Percentiles rank a stretch among this genome's conserved stretches.
Evolutionary conservation across 1,140 invertebrate genomes (phyloP).

Genomic region (Caerostris extrusa): DNA sequence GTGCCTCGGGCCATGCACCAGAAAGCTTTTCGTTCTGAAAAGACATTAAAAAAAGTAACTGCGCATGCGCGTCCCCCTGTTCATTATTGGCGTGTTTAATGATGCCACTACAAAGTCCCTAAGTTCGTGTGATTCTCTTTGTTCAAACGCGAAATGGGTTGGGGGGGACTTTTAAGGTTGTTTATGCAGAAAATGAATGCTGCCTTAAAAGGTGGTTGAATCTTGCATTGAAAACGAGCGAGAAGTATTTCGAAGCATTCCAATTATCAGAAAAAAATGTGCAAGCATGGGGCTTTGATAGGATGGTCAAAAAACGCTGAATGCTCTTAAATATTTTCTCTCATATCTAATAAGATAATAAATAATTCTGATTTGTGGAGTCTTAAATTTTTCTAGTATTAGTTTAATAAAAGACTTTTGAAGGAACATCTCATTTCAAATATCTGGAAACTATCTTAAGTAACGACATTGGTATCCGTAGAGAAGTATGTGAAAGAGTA

Average conservation of each 20-base stretch:
- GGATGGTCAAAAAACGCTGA: too few species aligned
- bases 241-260: background rate
- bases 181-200: background rate
- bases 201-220: background rate
- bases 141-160: constrained; percentile 5
- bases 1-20: background rate
- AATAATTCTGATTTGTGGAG: too few species aligned
- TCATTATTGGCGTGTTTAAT: constrained; percentile 25
- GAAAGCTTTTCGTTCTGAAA: background rate
- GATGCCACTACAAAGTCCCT: background rate
- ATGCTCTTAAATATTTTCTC: too few species aligned
- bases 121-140: constrained; percentile 23
- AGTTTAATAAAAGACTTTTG: too few species aligned
- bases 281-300: too few species aligned
- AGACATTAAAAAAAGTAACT: background rate
- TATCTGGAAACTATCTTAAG: too few species aligned
- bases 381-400: too few species aligned
- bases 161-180: background rate
- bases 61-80: background rate
- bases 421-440: too few species aligned
- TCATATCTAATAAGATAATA: too few species aligned
- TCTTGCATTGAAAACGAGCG: background rate
- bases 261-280: background rate
- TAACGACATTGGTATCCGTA: too few species aligned
- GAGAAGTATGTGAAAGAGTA: too few species aligned